Base-by-base conservation (phyloP, 2,113 vertebrate genomes). In the Bothrops jararaca region DNA sequence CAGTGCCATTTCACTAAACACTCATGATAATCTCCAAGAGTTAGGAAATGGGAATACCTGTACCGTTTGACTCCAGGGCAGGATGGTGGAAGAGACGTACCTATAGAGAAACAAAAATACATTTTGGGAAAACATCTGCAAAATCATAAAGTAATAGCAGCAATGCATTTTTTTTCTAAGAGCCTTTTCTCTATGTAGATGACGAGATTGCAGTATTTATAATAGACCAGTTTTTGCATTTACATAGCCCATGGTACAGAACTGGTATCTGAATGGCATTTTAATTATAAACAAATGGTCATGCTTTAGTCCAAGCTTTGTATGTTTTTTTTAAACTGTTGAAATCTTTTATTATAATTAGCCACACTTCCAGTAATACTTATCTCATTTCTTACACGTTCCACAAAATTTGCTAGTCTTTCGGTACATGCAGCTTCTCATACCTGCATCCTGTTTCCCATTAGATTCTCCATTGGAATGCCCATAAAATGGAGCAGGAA, bases 21-120 rank as follows among this genome's bases (percentile, higher is more conserved):
- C 24, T 80, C 34, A 89, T 48, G 39, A 4, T 80, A 64, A 54
- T 74, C 23, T 24, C 20, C 15, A 89, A 29, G 39, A 58, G 26
- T 26, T 86, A 8, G 58, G 45, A 90, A 50, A 50, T 56, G 20
- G 74, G 48, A 54, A 85, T 91, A 92, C 92, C 92, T 92, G 92
- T 92, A 10, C 22, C 92, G 92, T 90, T 89, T 92, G n/a, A 92
- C 42, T 92, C 92, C 74, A 90, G 6, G 88, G 39, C 22, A 90
- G 29, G 45, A 2, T 22, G 74, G 60, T 90, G 74, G n/a, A 86
- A 92, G 3, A 92, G 58, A 29, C 34, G 24, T 22, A 8, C 54
- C 92, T 92, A 48, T 42, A 92, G 39, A 60, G 29, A 90, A 86
- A 54, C 4, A 52, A 52, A 92, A 64, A 60, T 15, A 22, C 5